These are phyloP conservation scores for Blastomussa wellsi DNA, from an alignment of 92 coral and sea anemone species.

Conservation along the genomic window DNA sequence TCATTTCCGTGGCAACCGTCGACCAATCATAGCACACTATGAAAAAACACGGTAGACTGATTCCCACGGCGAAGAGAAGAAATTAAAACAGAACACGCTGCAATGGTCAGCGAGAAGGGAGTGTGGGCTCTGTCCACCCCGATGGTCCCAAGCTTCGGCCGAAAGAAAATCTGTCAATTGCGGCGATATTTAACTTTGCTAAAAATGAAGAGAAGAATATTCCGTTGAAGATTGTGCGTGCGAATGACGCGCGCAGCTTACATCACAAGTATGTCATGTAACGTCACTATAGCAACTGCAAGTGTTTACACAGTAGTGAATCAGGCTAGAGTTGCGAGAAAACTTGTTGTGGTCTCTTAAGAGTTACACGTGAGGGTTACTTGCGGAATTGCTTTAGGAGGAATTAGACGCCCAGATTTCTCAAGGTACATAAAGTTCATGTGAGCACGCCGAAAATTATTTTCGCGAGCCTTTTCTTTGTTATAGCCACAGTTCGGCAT, in stretches of 20 bases:
- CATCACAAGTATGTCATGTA: background rate
- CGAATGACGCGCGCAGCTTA: background rate
- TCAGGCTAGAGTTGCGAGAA: background rate
- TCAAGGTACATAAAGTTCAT: background rate
- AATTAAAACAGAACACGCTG: too few species aligned
- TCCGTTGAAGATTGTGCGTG: slow-evolving; percentile 25
- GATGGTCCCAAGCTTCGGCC: too few species aligned
- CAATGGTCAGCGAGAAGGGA: too few species aligned
- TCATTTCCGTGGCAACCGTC: too few species aligned
- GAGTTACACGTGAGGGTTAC: background rate
- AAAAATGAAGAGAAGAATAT: too few species aligned
- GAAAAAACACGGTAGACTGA: too few species aligned
- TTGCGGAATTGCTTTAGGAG: background rate
- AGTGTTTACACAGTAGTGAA: slow-evolving; percentile 26
- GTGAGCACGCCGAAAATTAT: background rate
- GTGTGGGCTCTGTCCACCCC: too few species aligned
- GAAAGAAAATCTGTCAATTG: too few species aligned
- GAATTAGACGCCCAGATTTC: background rate
- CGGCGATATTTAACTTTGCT: too few species aligned
- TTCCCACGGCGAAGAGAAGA: too few species aligned
- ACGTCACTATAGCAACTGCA: slow-evolving; percentile 40
- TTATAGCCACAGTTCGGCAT: too few species aligned
- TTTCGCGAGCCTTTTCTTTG: background rate
- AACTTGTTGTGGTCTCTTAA: background rate
- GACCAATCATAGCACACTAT: too few species aligned